phyloP scores from a whole-genome alignment of 2,113 vertebrate species.

The cattle (Bos taurus) region DNA sequence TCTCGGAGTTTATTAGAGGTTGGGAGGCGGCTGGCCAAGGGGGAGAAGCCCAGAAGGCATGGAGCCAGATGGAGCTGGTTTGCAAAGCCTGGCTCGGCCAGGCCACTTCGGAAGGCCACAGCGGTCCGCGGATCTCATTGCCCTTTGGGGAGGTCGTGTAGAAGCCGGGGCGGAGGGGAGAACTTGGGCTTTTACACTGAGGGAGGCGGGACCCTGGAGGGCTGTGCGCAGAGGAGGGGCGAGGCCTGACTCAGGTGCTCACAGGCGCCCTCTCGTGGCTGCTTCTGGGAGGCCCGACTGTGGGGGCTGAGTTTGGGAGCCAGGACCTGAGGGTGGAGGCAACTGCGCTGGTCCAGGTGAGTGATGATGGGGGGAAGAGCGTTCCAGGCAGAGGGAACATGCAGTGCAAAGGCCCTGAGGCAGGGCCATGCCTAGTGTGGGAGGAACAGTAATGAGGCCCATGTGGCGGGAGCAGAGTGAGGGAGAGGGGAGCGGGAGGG shows the following conservation, averaged over 20 bases:
- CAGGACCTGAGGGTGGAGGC: background rate
- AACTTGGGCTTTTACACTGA: background rate
- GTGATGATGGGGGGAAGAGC: background rate
- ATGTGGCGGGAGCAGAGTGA: background rate
- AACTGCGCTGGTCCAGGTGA: background rate
- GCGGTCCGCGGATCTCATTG: background rate
- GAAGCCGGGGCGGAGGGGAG: background rate
- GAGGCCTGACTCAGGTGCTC: background rate
- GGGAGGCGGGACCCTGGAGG: background rate
- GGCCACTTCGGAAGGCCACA: background rate
- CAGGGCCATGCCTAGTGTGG: background rate
- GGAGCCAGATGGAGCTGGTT: background rate
- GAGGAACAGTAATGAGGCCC: background rate
- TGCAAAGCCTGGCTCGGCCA: background rate
- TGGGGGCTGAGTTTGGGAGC: background rate
- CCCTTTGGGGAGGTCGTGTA: background rate
- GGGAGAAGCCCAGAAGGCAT: background rate
- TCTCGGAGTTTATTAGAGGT: conserved; percentile 66
- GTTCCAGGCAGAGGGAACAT: background rate
- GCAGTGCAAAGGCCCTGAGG: background rate
- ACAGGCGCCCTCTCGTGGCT: background rate
- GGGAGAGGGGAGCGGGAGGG: background rate
- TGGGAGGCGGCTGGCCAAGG: background rate
- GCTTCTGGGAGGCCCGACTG: background rate
- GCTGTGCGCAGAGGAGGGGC: background rate